Evolutionary conservation across 2,888 invertebrate species (phyloP).

Genomic region (Amitus sp.): DNA sequence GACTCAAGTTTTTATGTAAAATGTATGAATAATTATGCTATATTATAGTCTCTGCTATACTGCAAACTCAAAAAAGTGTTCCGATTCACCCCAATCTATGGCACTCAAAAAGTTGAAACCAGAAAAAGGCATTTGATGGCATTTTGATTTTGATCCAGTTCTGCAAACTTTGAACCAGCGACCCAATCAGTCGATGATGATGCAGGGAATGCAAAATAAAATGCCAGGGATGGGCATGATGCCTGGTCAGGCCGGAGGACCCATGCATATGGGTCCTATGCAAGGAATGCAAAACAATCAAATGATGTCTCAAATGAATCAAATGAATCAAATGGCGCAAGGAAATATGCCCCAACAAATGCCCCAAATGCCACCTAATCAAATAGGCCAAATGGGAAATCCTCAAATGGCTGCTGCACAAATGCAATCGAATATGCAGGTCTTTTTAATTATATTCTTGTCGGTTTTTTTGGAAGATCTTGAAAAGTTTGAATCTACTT

Average conservation of each 20-base stretch:
- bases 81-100: no score
- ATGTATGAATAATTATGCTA: no score
- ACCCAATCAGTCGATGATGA: slow-evolving; percentile 70
- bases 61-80: no score
- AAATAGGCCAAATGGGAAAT: slow-evolving; percentile 52
- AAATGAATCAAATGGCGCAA: slow-evolving; percentile 60
- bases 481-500: no score
- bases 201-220: slow-evolving; percentile 71
- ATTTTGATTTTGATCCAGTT: no score
- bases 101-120: no score
- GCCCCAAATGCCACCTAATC: slow-evolving; percentile 57
- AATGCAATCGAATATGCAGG: slow-evolving; percentile 61
- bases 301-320: slow-evolving; percentile 67
- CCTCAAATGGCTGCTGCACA: slow-evolving; percentile 55
- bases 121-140: no score
- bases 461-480: no score
- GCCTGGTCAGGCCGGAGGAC: slow-evolving; percentile 64
- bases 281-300: slow-evolving; percentile 65
- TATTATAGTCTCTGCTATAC: no score
- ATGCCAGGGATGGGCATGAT: slow-evolving; percentile 67
- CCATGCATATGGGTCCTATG: slow-evolving; percentile 69
- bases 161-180: slow-evolving; percentile 81
- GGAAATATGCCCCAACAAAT: slow-evolving; percentile 61
- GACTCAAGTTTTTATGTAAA: no score
- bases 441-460: slow-evolving; percentile 16